These are phyloP conservation scores for Brachionichthys hirsutus DNA, from an alignment of 2,113 vertebrate species.

Conservation along the genomic window DNA sequence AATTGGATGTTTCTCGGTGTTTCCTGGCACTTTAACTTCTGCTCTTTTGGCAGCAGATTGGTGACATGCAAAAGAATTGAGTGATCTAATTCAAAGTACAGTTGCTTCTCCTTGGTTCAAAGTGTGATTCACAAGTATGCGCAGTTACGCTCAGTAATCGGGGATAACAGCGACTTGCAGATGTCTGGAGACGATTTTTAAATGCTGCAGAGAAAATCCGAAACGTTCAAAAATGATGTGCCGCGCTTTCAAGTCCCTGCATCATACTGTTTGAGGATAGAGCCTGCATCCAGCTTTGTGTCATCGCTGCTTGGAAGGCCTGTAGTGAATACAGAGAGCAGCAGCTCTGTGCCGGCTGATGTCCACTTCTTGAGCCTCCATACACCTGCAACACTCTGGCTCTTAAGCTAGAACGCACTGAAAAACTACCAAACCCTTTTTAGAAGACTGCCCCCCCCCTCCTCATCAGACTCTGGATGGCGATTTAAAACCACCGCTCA, in stretches of 20 bases:
- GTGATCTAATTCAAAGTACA: too few species aligned
- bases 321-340: slow-evolving; percentile 3
- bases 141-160: neutral
- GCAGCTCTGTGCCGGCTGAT: slow-evolving; percentile 16
- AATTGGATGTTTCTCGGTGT: neutral
- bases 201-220: neutral
- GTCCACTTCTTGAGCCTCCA: slow-evolving; percentile 7
- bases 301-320: slow-evolving; percentile 3
- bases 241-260: neutral
- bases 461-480: too few species aligned
- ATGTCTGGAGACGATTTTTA: neutral
- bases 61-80: neutral
- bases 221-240: neutral
- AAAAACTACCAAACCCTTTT: neutral
- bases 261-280: slow-evolving; percentile 8
- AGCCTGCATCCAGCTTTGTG: slow-evolving; percentile 3
- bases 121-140: slow-evolving; percentile 8
- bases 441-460: too few species aligned
- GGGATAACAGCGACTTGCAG: neutral
- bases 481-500: slow-evolving; percentile 22
- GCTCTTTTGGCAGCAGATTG: neutral
- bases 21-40: neutral
- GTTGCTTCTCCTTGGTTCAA: too few species aligned
- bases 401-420: slow-evolving; percentile 26
- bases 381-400: slow-evolving; percentile 6